Base-by-base conservation (phyloP, 92 coral and sea anemone species). In the Parazoanthus swiftii region DNA sequence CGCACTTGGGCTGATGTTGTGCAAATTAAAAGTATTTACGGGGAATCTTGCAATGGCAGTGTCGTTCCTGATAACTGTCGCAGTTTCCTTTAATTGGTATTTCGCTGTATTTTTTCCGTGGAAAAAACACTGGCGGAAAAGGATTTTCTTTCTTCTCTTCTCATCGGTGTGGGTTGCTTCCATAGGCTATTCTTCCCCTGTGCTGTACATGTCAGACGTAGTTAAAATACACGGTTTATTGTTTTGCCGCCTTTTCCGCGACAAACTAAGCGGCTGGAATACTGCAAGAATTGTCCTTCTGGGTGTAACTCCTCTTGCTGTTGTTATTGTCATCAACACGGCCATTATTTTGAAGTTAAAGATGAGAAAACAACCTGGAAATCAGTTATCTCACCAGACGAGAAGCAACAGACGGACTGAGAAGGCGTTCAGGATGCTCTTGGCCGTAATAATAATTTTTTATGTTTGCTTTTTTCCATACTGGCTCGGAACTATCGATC, bases 11-110 rank as follows among this genome's bases (percentile, higher is more conserved):
- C 85, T 80, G 10, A 43, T 80, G 14, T 33, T 80, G 48, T 80
- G 72, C 72, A 80, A 80, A 58, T n/a, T 29, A 23, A 80, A 58
- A 18, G 46, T 35, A 1, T 58, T 56, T 44, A 58, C 48, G 20
- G 85, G 85, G 58, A 80, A 80, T 56, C 85, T 80, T 56, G 85
- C 85, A 58, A 80, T 80, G 73, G 72, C 85, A 18, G 58, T 80
- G 85, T 80, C 85, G 15, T 80, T 80, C 26, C 13, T 80, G 38
- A 80, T 68, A 80, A 80, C 85, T 14, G 48, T 80, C 5, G 85
- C 85, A 6, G 39, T 58, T 35, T 80, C 85, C 16, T 35, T 80
- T 36, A 80, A 80, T 54, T 80, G 85, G 85, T 56, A 14, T 80
- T 80, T 80, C 58, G 85, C 72, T 5, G 85, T 80, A 8, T 58